A percentile compares a stretch with the other conserved stretches of the same genome.
Evolutionary conservation across 2,797 vertebrate genomes (phyloP).

Genomic region (Phyllotis vaccarum): DNA sequence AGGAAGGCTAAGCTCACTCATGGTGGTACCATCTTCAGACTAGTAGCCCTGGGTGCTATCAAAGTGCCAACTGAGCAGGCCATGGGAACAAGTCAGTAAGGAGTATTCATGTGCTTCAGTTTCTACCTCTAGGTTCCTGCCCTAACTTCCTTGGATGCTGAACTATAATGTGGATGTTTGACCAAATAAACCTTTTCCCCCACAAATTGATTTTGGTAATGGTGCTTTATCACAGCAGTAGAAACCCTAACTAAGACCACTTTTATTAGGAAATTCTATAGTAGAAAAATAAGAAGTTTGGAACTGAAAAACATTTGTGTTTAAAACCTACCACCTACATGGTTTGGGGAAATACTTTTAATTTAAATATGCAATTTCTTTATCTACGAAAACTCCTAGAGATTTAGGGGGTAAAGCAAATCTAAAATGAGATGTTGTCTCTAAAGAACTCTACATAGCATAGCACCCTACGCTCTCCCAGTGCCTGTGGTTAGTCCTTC

Average conservation of each 20-base stretch:
- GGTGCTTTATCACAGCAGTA: background rate
- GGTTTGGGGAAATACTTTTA: background rate
- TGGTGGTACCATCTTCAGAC: background rate
- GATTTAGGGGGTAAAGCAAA: background rate
- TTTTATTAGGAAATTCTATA: background rate
- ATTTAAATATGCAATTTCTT: background rate
- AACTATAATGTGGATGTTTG: background rate
- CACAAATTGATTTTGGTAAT: background rate
- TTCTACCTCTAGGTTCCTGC: background rate
- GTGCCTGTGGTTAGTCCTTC: background rate
- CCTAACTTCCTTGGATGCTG: background rate
- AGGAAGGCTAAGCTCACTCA: background rate
- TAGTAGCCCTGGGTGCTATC: background rate
- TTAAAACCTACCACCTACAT: background rate
- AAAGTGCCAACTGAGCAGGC: background rate
- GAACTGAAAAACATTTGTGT: background rate
- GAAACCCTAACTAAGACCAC: background rate
- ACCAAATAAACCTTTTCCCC: background rate
- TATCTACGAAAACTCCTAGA: background rate
- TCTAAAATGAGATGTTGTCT: background rate
- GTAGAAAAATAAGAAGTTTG: background rate
- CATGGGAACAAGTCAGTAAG: background rate
- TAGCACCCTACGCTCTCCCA: background rate
- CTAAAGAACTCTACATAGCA: background rate
- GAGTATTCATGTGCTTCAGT: background rate